Percentiles rank a stretch among this genome's conserved stretches.
Conservation (phyloP, 2,113 vertebrate genomes). For the Thunnus thynnus region DNA sequence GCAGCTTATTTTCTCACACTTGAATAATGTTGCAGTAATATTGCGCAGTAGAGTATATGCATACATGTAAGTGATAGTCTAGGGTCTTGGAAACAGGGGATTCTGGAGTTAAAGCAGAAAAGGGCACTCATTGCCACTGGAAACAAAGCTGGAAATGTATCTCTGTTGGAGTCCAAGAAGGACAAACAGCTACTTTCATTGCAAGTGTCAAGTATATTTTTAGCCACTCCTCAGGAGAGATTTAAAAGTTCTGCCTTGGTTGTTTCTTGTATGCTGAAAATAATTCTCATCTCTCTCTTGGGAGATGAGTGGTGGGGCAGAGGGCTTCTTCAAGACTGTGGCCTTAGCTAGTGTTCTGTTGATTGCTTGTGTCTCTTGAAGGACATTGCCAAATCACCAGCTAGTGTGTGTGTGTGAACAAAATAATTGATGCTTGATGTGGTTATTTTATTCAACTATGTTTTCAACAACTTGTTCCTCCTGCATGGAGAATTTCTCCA, state of each 20-base stretch:
- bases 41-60: not conserved
- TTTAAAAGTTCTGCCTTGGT: slow-evolving; percentile 8
- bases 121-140: slow-evolving; percentile 15
- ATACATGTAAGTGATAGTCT: not conserved
- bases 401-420: not conserved
- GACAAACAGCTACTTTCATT: slow-evolving; percentile 39
- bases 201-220: slow-evolving; percentile 55
- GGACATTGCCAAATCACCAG: not conserved
- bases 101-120: not conserved
- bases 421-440: not conserved
- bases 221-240: slow-evolving; percentile 32
- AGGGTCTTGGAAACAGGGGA: not conserved
- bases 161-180: slow-evolving; percentile 41
- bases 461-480: not conserved
- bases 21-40: too few relatives aligned
- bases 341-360: not conserved
- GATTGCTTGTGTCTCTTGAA: slow-evolving; percentile 26
- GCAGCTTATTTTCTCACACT: not conserved
- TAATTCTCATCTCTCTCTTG: not conserved
- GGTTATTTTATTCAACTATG: not conserved
- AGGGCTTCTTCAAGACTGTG: not conserved
- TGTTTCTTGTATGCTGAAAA: slow-evolving; percentile 9
- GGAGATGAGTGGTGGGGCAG: not conserved
- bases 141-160: slow-evolving; percentile 18
- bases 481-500: not conserved